These are phyloP conservation scores for Phengaris arion DNA, from an alignment of 2,888 invertebrate genomes.

Conservation along the genomic window DNA sequence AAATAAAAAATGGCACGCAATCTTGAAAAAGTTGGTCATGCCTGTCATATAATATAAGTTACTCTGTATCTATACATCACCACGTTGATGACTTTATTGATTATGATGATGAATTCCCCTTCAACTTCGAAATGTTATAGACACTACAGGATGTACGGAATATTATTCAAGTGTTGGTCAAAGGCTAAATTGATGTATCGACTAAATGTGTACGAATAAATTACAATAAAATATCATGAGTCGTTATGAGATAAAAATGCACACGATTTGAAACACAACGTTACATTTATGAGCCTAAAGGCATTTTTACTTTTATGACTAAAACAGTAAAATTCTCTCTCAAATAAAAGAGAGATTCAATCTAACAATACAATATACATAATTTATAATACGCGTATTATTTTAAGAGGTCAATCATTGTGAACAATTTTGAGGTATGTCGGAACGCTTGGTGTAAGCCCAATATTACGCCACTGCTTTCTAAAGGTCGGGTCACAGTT, in stretches of 20 bases:
- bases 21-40: too few species aligned
- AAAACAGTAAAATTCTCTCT: background rate
- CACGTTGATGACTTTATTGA: background rate
- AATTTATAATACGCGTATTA: constrained; percentile 3
- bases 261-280: background rate
- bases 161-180: constrained; percentile 3
- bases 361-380: background rate
- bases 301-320: background rate
- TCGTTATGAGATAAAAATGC: background rate
- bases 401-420: constrained; percentile 9
- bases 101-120: background rate
- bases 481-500: constrained; percentile 25
- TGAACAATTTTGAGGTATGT: background rate
- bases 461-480: constrained; percentile 7
- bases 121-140: background rate
- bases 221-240: background rate
- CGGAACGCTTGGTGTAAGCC: constrained; percentile 1
- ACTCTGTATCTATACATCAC: background rate
- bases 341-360: constrained; percentile 6
- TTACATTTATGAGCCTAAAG: background rate
- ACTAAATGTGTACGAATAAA: background rate
- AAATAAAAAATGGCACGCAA: too few species aligned
- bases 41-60: background rate
- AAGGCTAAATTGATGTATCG: background rate
- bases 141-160: background rate